Base-by-base conservation (phyloP, 2,797 vertebrate genomes). In the Percopsis omiscomaycus region DNA sequence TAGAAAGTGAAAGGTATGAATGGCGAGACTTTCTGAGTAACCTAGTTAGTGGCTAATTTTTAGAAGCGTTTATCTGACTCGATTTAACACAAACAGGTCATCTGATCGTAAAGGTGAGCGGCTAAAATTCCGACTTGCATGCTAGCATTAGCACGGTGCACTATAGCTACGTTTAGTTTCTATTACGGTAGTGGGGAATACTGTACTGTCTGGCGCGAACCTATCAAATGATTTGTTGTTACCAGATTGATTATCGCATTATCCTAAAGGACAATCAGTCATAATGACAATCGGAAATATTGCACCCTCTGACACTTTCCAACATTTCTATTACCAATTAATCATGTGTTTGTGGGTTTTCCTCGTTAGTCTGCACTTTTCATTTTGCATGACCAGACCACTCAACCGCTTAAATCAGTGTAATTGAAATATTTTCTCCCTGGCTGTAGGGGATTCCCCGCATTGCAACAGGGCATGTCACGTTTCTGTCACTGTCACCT, bases 81-180 rank as follows among this genome's bases (percentile, higher is more conserved):
- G 53, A 65, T 53, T 56, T 55, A 1, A 54, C 64, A 46, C 28
- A 71, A 69, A n/a, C 42, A 1, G 61, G 57, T 42, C 58, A 48
- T n/a, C 55, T 64, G 27, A 30, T 28, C 27, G 3, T n/a, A 14
- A 73, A 88, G 84, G 89, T 91, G 80, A 89, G 90, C 68, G 4
- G 46, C 51, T 37, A 50, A 37, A 49, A 44, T 42, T 3, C n/a
- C 0, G 14, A 22, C 32, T 14, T 50, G 2, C 1, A 53, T 47
- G 73, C 79, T 86, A 87, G 79, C 84, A 65, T 77, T 81, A 81
- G 85, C 84, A 22, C 22, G 22, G 22, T 22, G 22, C 22, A 65
- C 16, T 62, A 57, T 16, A 53, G 48, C 60, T 15, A 8, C 6
- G 37, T 15, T 22, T 45, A 13, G 11, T 54, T 14, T 54, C 15